Evolutionary conservation across 1,140 invertebrate genomes (phyloP), one percentile per base, ranked within the genome.

Genomic region (Drosophila nigromelanica): DNA sequence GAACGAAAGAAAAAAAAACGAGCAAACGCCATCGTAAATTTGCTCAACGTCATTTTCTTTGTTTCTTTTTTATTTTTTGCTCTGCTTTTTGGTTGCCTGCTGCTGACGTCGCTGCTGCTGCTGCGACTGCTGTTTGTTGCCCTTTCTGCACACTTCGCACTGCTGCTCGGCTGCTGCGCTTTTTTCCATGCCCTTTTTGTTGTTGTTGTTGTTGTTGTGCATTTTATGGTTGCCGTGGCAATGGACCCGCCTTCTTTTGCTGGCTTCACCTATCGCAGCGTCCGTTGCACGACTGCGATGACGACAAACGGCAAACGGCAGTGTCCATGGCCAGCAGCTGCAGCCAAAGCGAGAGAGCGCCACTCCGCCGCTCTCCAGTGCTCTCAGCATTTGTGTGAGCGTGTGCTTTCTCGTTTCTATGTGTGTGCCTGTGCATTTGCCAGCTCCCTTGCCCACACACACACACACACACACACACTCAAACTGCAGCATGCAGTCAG

Each of bases 231-330:
- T 89, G 83, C 73, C 76, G 27, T 80, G 73, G 83, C 73, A 89
- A 89, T 89, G 85, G 83, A 89, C 79, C 83, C 83, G 83, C 83
- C 83, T 89, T 83, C 85, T 89, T 89, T 89, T 73, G 55, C 73
- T 55, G 85, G 70, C 73, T 81, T 62, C 79, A 76, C 83, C 83
- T 89, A 89, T 89, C 85, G 80, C 47, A 89, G 59, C 70, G 85
- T 58, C 55, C 60, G 73, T 40, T 74, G 75, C 67, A 80, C 75
- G 66, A 80, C 67, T 63, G 51, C 74, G 62, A 43, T 66, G 43
- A 69, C 62, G 54, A 54, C 50, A 59, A 35, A 51, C 48, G 48
- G 48, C 48, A 50, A 55, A 54, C 75, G 42, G 58, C 64, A 40
- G 24, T 52, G 61, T 24, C 64, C 64, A 60, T 35, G n/a, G 48